A percentile compares a stretch with the other conserved stretches of the same genome.
These are phyloP conservation scores for Atethmia centrago DNA, from an alignment of 2,888 invertebrate species.

Conservation along the genomic window DNA sequence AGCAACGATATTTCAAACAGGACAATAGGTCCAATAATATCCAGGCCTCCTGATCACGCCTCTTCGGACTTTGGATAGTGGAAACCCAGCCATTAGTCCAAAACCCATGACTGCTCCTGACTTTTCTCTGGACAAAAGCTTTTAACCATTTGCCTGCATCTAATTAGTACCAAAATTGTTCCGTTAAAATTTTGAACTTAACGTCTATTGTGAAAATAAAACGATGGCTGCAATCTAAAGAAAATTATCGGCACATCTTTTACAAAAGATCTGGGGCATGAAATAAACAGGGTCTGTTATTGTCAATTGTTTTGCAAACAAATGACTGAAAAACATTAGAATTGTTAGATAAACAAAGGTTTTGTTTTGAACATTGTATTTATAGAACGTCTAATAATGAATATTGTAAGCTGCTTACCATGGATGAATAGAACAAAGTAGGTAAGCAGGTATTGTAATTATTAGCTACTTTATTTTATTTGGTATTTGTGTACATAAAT, in stretches of 20 bases:
- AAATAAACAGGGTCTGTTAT: conserved; percentile 45
- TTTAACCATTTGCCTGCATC: conserved; percentile 36
- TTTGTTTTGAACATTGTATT: conserved; percentile 18
- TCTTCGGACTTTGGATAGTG: conserved; percentile 55
- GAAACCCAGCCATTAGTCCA: conserved; percentile 39
- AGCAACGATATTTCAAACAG: conserved; percentile 63
- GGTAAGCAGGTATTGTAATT: background rate
- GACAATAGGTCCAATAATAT: conserved; percentile 59
- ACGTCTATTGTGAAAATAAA: conserved; percentile 39
- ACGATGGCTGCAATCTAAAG: conserved; percentile 26
- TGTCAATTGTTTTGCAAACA: conserved; percentile 53
- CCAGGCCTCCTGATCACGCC: conserved; percentile 60
- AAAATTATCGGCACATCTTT: conserved; percentile 47
- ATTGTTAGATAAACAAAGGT: conserved; percentile 28
- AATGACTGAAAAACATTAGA: conserved; percentile 27
- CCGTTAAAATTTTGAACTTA: conserved; percentile 31
- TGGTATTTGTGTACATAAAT: background rate
- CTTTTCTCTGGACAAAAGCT: conserved; percentile 61
- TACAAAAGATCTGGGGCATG: conserved; percentile 32
- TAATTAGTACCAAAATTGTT: conserved; percentile 44
- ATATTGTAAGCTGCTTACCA: conserved; percentile 8
- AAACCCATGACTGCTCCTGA: conserved; percentile 62
- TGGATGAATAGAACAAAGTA: background rate
- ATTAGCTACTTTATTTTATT: background rate
- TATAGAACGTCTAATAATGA: background rate